Conservation (phyloP, 2,797 vertebrate genomes). For the Taeniopygia guttata region DNA sequence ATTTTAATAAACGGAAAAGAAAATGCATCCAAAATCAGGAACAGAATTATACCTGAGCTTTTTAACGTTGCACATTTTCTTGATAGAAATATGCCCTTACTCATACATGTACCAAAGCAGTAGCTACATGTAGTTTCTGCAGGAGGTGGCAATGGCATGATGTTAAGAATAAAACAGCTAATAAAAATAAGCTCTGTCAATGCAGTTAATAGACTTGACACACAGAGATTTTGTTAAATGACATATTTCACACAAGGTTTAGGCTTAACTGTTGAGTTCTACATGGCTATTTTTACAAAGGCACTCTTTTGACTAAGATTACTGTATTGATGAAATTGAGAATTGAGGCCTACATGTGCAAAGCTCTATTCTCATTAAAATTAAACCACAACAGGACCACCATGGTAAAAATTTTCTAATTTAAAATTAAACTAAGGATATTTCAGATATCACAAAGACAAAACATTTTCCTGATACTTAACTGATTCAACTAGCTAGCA, state of each 20-base stretch:
- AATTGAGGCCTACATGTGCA: background rate
- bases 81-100: background rate
- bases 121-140: background rate
- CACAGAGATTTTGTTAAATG: background rate
- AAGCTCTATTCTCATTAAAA: background rate
- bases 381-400: background rate
- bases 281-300: background rate
- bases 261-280: background rate
- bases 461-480: background rate
- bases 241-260: background rate
- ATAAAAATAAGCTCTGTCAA: background rate
- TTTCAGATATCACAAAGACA: background rate
- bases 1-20: background rate
- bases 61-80: background rate
- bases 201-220: background rate
- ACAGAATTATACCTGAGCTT: background rate
- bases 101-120: background rate
- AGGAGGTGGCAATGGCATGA: background rate
- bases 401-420: background rate
- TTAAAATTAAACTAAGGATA: background rate
- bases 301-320: background rate
- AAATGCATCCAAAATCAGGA: background rate
- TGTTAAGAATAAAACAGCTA: background rate
- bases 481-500: background rate
- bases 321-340: slow-evolving; percentile 21